Evolutionary conservation across 37 sponge, comb jelly and placozoan species (phyloP).

Genomic region (Sycon ciliatum): DNA sequence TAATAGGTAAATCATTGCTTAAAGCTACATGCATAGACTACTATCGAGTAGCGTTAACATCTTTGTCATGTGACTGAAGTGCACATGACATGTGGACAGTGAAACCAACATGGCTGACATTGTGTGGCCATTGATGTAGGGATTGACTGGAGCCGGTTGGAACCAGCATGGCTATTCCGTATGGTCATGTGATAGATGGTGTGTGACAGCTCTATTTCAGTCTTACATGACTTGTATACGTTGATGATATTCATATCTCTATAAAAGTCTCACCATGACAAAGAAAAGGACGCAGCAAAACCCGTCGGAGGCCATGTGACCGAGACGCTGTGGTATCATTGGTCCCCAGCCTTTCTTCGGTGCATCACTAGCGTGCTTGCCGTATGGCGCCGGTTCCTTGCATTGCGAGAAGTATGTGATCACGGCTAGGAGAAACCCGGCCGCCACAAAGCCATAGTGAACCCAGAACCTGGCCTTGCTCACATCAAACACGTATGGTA

Average conservation of each 20-base stretch:
- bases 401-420: slow-evolving; percentile 36
- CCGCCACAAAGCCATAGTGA: slow-evolving; percentile 43
- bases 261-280: slow-evolving; percentile 38
- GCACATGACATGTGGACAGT: no score
- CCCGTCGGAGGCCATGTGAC: slow-evolving; percentile 21
- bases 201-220: no score
- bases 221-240: no score
- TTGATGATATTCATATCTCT: slow-evolving; percentile 16
- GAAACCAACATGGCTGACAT: no score
- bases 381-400: slow-evolving; percentile 49
- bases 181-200: no score
- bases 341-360: background rate
- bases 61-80: no score
- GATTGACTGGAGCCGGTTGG: no score
- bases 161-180: no score
- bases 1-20: no score
- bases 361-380: slow-evolving; percentile 38
- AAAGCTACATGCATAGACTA: no score
- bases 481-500: background rate
- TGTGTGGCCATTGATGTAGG: no score
- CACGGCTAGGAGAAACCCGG: slow-evolving; percentile 44
- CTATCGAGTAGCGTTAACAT: no score
- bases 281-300: slow-evolving; percentile 49
- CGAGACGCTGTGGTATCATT: slow-evolving; percentile 29
- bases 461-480: slow-evolving; percentile 43